Evolutionary conservation across 1,140 invertebrate species (phyloP).

Genomic region (Scaptomyza pallida): DNA sequence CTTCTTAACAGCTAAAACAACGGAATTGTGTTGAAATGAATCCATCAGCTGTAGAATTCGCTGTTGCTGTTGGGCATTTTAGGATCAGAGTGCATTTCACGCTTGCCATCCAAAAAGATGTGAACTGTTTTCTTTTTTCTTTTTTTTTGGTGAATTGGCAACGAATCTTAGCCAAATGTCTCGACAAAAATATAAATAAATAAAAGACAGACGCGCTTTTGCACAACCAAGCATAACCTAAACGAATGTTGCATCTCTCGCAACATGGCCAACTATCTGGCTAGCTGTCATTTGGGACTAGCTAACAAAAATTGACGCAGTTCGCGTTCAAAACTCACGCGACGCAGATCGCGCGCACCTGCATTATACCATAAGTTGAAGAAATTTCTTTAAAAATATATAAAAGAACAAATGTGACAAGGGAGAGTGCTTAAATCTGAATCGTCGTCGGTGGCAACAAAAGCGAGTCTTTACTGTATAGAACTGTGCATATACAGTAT

Average conservation of each 20-base stretch:
- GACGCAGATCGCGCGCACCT: slow-evolving; percentile 62
- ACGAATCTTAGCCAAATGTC: slow-evolving; percentile 12
- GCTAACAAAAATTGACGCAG: slow-evolving; percentile 57
- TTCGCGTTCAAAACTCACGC: slow-evolving; percentile 73
- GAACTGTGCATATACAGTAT: too few species aligned
- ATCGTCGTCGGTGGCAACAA: too few species aligned
- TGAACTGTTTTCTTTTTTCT: too few species aligned
- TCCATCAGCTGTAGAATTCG: background rate
- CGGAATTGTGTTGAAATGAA: background rate
- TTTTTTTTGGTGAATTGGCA: slow-evolving; percentile 38
- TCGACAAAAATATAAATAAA: background rate
- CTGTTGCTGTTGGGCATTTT: background rate
- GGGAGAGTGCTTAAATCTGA: too few species aligned
- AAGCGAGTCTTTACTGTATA: too few species aligned
- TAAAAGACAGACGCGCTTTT: background rate
- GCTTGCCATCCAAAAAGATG: background rate
- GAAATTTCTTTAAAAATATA: too few species aligned
- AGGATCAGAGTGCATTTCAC: background rate
- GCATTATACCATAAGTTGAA: too few species aligned
- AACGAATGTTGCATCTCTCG: too few species aligned
- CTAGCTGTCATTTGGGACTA: slow-evolving; percentile 38
- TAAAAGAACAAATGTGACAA: too few species aligned
- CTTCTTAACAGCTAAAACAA: too few species aligned
- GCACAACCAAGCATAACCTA: too few species aligned
- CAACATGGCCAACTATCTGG: background rate